phyloP scores from a whole-genome alignment of 2,888 invertebrate genomes.

The Zygogramma bicolorata region DNA sequence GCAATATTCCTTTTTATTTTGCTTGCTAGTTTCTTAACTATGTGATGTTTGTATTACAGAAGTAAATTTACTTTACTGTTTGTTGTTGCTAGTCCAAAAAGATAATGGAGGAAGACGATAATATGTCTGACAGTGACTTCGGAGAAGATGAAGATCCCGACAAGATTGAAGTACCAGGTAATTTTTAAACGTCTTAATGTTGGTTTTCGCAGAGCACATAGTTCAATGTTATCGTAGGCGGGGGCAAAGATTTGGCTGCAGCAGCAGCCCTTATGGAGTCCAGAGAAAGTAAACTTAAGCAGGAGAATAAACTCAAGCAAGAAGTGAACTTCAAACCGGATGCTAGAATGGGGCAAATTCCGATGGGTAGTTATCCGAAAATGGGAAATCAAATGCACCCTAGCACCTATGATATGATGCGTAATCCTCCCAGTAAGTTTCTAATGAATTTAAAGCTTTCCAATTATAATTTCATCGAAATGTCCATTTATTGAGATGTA shows the following conservation, averaged over 20 bases:
- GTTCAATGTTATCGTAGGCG: conserved; percentile 70
- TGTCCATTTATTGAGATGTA: no score
- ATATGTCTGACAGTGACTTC: conserved; percentile 78
- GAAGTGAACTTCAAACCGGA: conserved; percentile 59
- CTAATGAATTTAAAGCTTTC: no score
- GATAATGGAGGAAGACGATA: conserved; percentile 66
- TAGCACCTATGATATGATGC: conserved; percentile 72
- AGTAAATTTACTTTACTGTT: conserved; percentile 43
- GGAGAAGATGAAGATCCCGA: conserved; percentile 93
- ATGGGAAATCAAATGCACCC: conserved; percentile 68
- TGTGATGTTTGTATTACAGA: conserved; percentile 42
- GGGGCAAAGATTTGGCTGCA: conserved; percentile 88
- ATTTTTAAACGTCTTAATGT: conserved; percentile 47
- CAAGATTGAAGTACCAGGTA: conserved; percentile 91
- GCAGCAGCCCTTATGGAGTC: conserved; percentile 74
- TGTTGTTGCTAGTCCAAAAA: conserved; percentile 59
- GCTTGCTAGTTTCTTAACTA: conserved; percentile 43
- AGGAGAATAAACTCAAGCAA: conserved; percentile 68
- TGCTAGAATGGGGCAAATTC: conserved; percentile 50
- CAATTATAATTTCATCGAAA: no score
- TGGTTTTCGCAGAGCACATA: background rate
- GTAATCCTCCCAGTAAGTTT: conserved; percentile 66
- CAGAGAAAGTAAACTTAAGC: conserved; percentile 65
- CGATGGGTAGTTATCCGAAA: conserved; percentile 59
- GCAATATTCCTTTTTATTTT: conserved; percentile 24